A percentile compares a stretch with the other conserved stretches of the same genome.
Evolutionary conservation across 2,888 invertebrate genomes (phyloP).

Genomic region (Drosophila subquinaria): DNA sequence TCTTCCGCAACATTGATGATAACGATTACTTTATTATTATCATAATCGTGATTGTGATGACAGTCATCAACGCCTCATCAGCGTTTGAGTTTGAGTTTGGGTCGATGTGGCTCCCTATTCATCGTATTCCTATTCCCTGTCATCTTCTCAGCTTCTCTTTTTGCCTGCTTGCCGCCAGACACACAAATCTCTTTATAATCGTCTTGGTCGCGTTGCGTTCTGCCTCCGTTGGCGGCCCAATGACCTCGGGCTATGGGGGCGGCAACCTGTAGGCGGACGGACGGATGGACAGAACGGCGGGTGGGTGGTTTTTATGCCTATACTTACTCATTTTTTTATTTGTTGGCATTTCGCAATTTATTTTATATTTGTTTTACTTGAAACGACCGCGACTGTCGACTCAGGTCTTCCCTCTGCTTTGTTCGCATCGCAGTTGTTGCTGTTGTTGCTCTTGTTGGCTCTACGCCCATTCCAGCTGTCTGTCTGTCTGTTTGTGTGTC

Average conservation of each 20-base stretch:
- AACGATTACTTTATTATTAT: slow-evolving; percentile 67
- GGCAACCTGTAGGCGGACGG: slow-evolving; percentile 38
- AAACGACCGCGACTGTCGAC: slow-evolving; percentile 36
- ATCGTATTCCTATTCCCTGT: background rate
- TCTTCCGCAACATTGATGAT: slow-evolving; percentile 48
- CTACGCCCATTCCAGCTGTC: slow-evolving; percentile 41
- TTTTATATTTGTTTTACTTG: slow-evolving; percentile 67
- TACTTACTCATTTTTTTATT: slow-evolving; percentile 64
- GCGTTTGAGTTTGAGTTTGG: slow-evolving; percentile 5
- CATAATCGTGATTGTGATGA: slow-evolving; percentile 76
- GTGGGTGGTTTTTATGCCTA: slow-evolving; percentile 47
- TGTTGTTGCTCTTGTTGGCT: slow-evolving; percentile 20
- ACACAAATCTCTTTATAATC: slow-evolving; percentile 75
- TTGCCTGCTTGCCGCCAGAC: slow-evolving; percentile 41
- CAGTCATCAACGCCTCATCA: slow-evolving; percentile 74
- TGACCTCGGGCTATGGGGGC: slow-evolving; percentile 38
- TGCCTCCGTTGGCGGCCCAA: slow-evolving; percentile 27
- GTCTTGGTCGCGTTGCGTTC: slow-evolving; percentile 38
- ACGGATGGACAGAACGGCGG: slow-evolving; percentile 6
- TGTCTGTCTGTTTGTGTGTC: slow-evolving; percentile 35
- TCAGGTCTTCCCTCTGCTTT: slow-evolving; percentile 14
- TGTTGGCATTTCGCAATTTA: slow-evolving; percentile 76
- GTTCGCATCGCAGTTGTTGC: background rate
- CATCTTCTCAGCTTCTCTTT: background rate
- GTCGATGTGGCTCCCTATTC: background rate